Conservation (phyloP, 2,888 invertebrate species). For the Ectropis crepuscularia region DNA sequence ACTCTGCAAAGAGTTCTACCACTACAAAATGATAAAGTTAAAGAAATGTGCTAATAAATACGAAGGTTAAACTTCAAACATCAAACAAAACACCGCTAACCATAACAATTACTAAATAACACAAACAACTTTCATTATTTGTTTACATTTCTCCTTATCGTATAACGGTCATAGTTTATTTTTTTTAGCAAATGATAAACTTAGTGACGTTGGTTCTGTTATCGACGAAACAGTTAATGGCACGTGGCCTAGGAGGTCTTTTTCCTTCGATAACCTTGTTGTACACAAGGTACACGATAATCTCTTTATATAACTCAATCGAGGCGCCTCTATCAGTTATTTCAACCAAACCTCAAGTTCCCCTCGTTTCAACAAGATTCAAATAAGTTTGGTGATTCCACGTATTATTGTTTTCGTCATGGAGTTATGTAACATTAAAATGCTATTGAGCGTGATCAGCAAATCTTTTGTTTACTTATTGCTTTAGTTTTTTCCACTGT, state of each 20-base stretch:
- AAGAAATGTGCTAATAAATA: too few species aligned
- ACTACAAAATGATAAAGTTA: too few species aligned
- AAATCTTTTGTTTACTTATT: slow-evolving; percentile 16
- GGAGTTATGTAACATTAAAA: slow-evolving; percentile 24
- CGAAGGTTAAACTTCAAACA: slow-evolving; percentile 1
- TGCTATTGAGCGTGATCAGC: slow-evolving; percentile 18
- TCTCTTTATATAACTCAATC: too few species aligned
- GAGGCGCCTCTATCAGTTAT: neutral
- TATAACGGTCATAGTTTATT: slow-evolving; percentile 15
- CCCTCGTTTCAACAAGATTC: neutral
- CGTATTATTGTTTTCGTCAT: slow-evolving; percentile 23
- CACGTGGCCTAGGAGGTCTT: slow-evolving; percentile 25
- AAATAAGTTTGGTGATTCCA: neutral
- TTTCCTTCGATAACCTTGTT: slow-evolving; percentile 38
- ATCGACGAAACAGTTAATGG: slow-evolving; percentile 6
- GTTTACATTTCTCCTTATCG: slow-evolving; percentile 21
- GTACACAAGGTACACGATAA: slow-evolving; percentile 7
- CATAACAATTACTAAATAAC: neutral
- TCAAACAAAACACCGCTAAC: slow-evolving; percentile 1
- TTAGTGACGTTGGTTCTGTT: slow-evolving; percentile 14
- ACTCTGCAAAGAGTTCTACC: too few species aligned
- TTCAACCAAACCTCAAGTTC: neutral
- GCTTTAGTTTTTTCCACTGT: slow-evolving; percentile 9
- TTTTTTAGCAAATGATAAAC: slow-evolving; percentile 26
- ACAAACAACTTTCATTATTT: slow-evolving; percentile 17